phyloP scores from a whole-genome alignment of 1,140 invertebrate species.

The Cryptotermes secundus region DNA sequence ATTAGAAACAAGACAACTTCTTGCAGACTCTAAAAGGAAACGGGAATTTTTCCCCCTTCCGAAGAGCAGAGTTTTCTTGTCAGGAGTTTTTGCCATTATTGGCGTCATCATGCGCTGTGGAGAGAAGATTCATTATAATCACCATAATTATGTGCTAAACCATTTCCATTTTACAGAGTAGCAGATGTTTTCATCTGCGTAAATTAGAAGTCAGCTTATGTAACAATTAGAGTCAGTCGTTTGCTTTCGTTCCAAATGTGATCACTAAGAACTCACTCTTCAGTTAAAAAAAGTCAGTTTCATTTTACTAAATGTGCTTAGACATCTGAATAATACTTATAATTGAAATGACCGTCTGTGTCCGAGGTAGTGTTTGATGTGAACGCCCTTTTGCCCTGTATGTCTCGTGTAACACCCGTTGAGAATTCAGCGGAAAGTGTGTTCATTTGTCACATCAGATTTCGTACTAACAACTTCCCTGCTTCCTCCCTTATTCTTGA shows the following conservation, averaged over 20 bases:
- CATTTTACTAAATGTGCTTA: not conserved
- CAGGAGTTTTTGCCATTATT: not conserved
- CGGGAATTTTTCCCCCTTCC: not conserved
- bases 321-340: not conserved
- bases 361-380: too few relatives aligned
- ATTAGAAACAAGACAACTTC: not conserved
- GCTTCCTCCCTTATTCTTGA: too few relatives aligned
- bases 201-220: not conserved
- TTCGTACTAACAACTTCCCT: too few relatives aligned
- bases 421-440: too few relatives aligned
- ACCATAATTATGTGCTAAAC: slow-evolving; percentile 8
- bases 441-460: too few relatives aligned
- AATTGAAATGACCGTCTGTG: too few relatives aligned
- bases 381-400: too few relatives aligned
- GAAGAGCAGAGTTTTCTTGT: not conserved
- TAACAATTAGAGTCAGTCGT: not conserved
- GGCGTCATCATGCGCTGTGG: not conserved
- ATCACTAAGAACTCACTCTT: not conserved
- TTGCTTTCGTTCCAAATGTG: not conserved
- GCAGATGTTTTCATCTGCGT: not conserved
- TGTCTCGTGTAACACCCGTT: too few relatives aligned
- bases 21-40: not conserved
- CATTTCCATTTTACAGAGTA: not conserved
- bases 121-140: not conserved
- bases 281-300: not conserved